Conservation (phyloP, 2,888 invertebrate genomes). For the Oeneis ivallda region DNA sequence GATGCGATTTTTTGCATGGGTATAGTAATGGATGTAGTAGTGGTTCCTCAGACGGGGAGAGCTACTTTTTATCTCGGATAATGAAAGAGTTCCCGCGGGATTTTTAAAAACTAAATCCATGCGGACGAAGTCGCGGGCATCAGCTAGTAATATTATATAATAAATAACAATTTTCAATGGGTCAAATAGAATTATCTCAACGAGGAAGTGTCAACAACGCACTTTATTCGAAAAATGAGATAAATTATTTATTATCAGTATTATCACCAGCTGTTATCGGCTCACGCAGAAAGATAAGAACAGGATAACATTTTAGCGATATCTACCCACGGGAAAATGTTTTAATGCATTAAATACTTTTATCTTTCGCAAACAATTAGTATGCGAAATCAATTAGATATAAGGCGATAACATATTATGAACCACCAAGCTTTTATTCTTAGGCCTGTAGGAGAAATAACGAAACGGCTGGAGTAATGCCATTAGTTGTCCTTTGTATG, state of each 20-base stretch:
- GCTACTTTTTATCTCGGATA: no score
- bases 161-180: neutral
- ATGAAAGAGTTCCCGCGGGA: no score
- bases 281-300: conserved; percentile 23
- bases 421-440: neutral
- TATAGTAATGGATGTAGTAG: no score
- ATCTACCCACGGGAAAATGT: conserved; percentile 8
- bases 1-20: no score
- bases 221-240: conserved; percentile 9
- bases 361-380: conserved; percentile 29
- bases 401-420: neutral
- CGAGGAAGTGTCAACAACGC: conserved; percentile 16
- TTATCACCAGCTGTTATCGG: conserved; percentile 22
- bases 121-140: no score
- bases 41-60: no score
- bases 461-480: no score
- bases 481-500: no score
- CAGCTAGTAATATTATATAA: no score
- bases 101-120: no score
- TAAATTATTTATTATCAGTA: no score
- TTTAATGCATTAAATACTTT: conserved; percentile 25
- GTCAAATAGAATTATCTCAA: conserved; percentile 8
- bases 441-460: neutral
- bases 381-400: conserved; percentile 28
- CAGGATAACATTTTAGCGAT: conserved; percentile 11